phyloP scores from a whole-genome alignment of 2,888 invertebrate species.

The Tanypteryx hageni region DNA sequence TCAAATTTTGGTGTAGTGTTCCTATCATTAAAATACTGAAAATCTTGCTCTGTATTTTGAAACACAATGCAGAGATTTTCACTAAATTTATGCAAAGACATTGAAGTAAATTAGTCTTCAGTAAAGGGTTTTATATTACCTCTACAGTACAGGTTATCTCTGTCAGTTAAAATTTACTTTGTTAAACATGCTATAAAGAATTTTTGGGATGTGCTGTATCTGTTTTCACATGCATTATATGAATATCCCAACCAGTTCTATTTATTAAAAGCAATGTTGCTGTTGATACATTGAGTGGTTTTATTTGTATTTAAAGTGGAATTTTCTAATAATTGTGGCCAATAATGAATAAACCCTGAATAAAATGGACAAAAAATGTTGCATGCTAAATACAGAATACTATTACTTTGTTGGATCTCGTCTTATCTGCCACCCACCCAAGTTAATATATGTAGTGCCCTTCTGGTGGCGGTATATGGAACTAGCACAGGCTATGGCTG shows the following conservation, averaged over 20 bases:
- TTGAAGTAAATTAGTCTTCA: background rate
- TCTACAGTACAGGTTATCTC: slow-evolving; percentile 44
- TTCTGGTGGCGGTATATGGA: too few relatives aligned
- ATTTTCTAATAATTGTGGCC: too few relatives aligned
- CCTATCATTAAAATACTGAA: slow-evolving; percentile 37
- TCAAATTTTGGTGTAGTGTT: slow-evolving; percentile 57
- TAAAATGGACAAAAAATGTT: too few relatives aligned
- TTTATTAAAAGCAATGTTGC: slow-evolving; percentile 64
- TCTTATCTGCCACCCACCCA: too few relatives aligned
- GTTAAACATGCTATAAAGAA: slow-evolving; percentile 15
- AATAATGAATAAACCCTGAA: too few relatives aligned
- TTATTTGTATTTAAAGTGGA: background rate
- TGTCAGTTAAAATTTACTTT: slow-evolving; percentile 53
- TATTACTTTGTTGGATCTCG: too few relatives aligned
- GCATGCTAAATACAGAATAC: too few relatives aligned
- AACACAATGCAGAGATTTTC: slow-evolving; percentile 17
- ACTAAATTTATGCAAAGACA: background rate
- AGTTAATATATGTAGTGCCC: too few relatives aligned
- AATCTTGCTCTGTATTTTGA: slow-evolving; percentile 40
- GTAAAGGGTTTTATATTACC: slow-evolving; percentile 8
- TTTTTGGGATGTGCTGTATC: slow-evolving; percentile 43
- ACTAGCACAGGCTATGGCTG: too few relatives aligned
- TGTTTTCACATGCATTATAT: slow-evolving; percentile 29
- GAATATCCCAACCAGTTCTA: slow-evolving; percentile 57
- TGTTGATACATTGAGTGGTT: slow-evolving; percentile 35